These are phyloP conservation scores for Drosophila diplacantha DNA, from an alignment of 2,888 invertebrate species.

Conservation along the genomic window DNA sequence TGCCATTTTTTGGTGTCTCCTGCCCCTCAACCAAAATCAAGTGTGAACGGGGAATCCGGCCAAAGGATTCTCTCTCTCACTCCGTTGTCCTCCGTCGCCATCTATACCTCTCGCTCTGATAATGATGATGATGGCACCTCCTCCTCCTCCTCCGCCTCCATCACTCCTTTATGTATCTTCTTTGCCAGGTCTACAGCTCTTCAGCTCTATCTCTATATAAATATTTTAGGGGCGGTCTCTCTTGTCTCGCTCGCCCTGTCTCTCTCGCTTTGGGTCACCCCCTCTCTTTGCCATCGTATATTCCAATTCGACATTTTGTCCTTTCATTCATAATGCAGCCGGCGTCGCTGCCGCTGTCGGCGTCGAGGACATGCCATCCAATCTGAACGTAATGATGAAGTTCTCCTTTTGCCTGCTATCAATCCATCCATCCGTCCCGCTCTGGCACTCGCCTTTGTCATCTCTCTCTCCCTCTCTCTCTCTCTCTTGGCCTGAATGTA, in stretches of 20 bases:
- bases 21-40: constrained; percentile 53
- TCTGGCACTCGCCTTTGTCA: constrained; percentile 16
- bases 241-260: constrained; percentile 8
- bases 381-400: constrained; percentile 64
- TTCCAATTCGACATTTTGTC: constrained; percentile 77
- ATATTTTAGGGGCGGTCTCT: constrained; percentile 77
- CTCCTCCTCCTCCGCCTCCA: constrained; percentile 3
- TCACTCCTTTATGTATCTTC: constrained; percentile 32
- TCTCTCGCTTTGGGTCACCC: constrained; percentile 1
- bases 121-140: constrained; percentile 2
- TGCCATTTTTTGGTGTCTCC: constrained; percentile 71
- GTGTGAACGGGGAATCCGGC: constrained; percentile 67
- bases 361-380: constrained; percentile 48
- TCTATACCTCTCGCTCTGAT: neutral
- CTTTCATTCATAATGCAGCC: constrained; percentile 66
- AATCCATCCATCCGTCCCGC: constrained; percentile 46
- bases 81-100: neutral
- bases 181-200: constrained; percentile 9
- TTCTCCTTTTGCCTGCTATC: constrained; percentile 65
- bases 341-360: constrained; percentile 34
- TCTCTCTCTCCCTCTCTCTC: neutral
- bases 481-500: neutral
- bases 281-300: constrained; percentile 48
- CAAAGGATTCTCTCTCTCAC: constrained; percentile 46
- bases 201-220: constrained; percentile 57